These are phyloP conservation scores for Physella acuta DNA, from an alignment of 1,140 invertebrate genomes.

Conservation along the genomic window DNA sequence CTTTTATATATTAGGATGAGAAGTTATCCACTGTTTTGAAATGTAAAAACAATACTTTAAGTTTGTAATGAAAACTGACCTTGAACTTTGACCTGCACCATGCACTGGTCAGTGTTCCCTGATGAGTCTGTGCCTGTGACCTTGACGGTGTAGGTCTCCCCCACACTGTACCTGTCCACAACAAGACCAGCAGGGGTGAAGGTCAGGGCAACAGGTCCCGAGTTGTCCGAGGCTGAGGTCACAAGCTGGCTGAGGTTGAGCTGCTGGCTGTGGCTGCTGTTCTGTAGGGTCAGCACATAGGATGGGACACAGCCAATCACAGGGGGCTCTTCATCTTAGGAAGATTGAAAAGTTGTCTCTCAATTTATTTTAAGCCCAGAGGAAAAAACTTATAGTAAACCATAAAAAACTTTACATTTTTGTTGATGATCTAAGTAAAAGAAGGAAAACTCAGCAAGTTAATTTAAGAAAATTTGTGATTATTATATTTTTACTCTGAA, in stretches of 20 bases:
- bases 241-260: neutral
- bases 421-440: too few species aligned
- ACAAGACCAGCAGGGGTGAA: neutral
- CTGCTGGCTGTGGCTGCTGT: neutral
- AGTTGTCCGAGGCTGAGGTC: neutral
- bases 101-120: neutral
- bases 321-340: neutral
- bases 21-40: too few species aligned
- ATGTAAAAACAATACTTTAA: too few species aligned
- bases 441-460: too few species aligned
- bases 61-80: too few species aligned
- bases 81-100: slow-evolving; percentile 1
- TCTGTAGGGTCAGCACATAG: neutral
- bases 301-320: neutral
- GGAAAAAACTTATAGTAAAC: too few species aligned
- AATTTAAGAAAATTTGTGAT: too few species aligned
- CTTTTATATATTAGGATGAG: too few species aligned
- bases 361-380: too few species aligned
- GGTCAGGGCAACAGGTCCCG: neutral
- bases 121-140: neutral
- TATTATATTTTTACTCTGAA: too few species aligned
- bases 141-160: neutral
- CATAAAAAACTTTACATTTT: too few species aligned
- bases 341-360: too few species aligned
- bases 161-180: neutral